These are phyloP conservation scores for Sparidentex hasta DNA, from an alignment of 2,797 vertebrate species.

Conservation along the genomic window DNA sequence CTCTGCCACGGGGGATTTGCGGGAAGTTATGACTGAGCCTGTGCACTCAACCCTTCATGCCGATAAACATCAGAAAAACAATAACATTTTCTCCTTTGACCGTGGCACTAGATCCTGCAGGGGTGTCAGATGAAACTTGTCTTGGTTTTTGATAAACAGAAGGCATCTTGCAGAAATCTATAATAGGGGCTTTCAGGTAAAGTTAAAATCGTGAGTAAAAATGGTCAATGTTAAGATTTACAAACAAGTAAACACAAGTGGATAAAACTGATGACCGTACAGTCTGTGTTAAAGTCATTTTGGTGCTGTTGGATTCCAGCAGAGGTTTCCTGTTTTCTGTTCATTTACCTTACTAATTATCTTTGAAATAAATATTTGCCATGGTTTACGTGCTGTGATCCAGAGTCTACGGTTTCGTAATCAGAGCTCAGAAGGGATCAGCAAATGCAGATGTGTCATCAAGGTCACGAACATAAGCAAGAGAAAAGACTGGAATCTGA, in stretches of 20 bases:
- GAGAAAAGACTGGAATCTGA: constrained; percentile 22
- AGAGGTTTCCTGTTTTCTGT: constrained; percentile 47
- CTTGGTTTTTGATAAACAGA: constrained; percentile 46
- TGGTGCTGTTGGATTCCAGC: constrained; percentile 24
- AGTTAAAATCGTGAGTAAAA: neutral
- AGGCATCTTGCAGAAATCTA: constrained; percentile 23
- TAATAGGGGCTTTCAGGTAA: constrained; percentile 11
- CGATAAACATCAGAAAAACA: constrained; percentile 74
- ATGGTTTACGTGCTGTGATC: constrained; percentile 52
- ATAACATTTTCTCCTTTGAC: constrained; percentile 63
- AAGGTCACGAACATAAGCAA: constrained; percentile 61
- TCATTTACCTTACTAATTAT: constrained; percentile 74
- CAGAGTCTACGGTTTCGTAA: constrained; percentile 51
- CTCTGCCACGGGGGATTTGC: constrained; percentile 37
- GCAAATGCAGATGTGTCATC: constrained; percentile 72
- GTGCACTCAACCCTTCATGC: constrained; percentile 65
- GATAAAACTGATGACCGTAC: neutral
- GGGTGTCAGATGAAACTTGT: constrained; percentile 62
- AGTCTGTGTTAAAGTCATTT: neutral
- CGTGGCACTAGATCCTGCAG: constrained; percentile 34
- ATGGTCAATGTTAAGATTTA: constrained; percentile 19
- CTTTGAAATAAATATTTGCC: constrained; percentile 76
- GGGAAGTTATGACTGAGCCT: constrained; percentile 75
- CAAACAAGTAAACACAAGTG: constrained; percentile 6
- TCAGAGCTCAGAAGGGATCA: constrained; percentile 42